Conservation (phyloP, 1,140 invertebrate genomes). For the Armadillidium nasatum region DNA sequence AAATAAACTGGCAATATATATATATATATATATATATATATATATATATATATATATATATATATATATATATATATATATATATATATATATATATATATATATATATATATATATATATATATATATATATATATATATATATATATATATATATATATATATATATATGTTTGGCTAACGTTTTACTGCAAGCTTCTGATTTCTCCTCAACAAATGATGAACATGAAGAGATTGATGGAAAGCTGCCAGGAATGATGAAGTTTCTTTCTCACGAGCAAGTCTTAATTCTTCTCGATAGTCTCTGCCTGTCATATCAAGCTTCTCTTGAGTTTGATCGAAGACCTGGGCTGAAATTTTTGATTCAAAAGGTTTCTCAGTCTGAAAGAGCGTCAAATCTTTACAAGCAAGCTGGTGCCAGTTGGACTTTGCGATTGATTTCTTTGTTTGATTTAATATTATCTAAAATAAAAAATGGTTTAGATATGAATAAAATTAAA, state of each 20-base stretch:
- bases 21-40: constrained; percentile 45
- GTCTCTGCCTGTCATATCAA: constrained; percentile 71
- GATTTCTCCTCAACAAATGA: constrained; percentile 33
- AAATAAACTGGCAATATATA: too few relatives aligned
- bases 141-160: constrained; percentile 50
- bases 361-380: constrained; percentile 86
- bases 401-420: constrained; percentile 85
- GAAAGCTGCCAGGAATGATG: constrained; percentile 52
- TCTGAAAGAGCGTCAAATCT: constrained; percentile 82
- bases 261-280: constrained; percentile 50
- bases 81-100: too few relatives aligned
- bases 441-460: constrained; percentile 74
- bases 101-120: not conserved
- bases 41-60: not conserved
- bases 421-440: constrained; percentile 84
- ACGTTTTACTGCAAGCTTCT: constrained; percentile 49
- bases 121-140: constrained; percentile 38
- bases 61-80: constrained; percentile 5
- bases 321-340: constrained; percentile 78
- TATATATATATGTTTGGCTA: constrained; percentile 47
- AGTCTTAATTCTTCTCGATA: constrained; percentile 66
- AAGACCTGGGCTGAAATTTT: constrained; percentile 83
- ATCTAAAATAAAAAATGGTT: constrained; percentile 58
- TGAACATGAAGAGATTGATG: constrained; percentile 19
- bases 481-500: constrained; percentile 61